These are phyloP conservation scores for Xiphophorus hellerii DNA, from an alignment of 2,113 vertebrate genomes.

Conservation along the genomic window DNA sequence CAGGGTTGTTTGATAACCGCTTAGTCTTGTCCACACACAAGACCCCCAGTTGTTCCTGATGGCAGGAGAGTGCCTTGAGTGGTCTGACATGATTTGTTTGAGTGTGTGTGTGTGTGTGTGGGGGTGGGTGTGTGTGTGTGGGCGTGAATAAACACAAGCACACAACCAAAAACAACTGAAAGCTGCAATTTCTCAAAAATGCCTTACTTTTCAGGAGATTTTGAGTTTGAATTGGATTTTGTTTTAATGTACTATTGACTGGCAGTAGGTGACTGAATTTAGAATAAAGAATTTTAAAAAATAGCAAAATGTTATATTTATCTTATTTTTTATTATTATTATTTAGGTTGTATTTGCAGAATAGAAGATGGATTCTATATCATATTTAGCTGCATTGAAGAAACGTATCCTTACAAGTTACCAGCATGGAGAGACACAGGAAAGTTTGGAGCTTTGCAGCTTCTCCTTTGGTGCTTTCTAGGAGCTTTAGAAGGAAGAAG, in stretches of 20 bases:
- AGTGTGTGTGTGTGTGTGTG: neutral
- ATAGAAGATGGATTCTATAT: slow-evolving; percentile 13
- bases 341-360: neutral
- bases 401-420: slow-evolving; percentile 13
- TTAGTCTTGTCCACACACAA: slow-evolving; percentile 1
- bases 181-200: neutral
- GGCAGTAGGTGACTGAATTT: neutral
- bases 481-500: slow-evolving; percentile 45
- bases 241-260: neutral
- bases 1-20: slow-evolving; percentile 6
- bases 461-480: slow-evolving; percentile 44
- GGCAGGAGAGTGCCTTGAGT: neutral
- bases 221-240: neutral
- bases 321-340: neutral
- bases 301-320: neutral
- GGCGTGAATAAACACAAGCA: neutral
- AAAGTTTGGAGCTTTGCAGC: slow-evolving; percentile 47
- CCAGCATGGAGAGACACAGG: slow-evolving; percentile 44
- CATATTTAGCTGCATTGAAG: slow-evolving; percentile 5
- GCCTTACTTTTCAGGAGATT: neutral
- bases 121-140: neutral
- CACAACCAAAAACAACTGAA: neutral
- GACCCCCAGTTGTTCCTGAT: neutral
- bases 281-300: neutral
- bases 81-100: neutral